phyloP scores from a whole-genome alignment of 2,888 invertebrate genomes.

The Rhodophaea formosa region DNA sequence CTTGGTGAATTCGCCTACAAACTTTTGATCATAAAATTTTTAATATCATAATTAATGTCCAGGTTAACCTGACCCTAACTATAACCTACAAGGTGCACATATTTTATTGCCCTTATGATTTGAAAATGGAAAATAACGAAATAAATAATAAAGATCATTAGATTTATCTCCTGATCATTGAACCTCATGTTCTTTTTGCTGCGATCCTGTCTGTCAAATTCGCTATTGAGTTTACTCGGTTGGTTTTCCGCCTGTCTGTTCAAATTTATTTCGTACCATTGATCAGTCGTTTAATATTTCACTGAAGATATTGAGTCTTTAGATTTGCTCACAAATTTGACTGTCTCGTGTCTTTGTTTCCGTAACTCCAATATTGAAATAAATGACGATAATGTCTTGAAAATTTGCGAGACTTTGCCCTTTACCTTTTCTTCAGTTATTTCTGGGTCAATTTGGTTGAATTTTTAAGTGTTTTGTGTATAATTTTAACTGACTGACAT shows the following conservation, averaged over 20 bases:
- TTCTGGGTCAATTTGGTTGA: no score
- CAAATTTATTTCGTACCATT: neutral
- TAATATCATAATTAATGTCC: no score
- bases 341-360: neutral
- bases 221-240: neutral
- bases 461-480: no score
- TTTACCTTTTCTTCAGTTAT: neutral
- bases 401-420: neutral
- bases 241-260: constrained; percentile 1
- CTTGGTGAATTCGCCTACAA: no score
- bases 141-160: neutral
- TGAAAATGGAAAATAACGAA: neutral
- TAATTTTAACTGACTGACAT: no score
- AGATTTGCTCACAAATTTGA: neutral
- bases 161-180: neutral
- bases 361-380: neutral
- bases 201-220: neutral
- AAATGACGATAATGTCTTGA: neutral
- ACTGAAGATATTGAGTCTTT: neutral
- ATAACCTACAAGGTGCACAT: no score
- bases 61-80: no score
- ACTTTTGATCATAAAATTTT: no score
- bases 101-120: no score
- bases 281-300: neutral
- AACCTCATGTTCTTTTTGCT: neutral